phyloP scores from a whole-genome alignment of 53 echinoderm and acorn worm genomes.

The Apostichopus leukothele region DNA sequence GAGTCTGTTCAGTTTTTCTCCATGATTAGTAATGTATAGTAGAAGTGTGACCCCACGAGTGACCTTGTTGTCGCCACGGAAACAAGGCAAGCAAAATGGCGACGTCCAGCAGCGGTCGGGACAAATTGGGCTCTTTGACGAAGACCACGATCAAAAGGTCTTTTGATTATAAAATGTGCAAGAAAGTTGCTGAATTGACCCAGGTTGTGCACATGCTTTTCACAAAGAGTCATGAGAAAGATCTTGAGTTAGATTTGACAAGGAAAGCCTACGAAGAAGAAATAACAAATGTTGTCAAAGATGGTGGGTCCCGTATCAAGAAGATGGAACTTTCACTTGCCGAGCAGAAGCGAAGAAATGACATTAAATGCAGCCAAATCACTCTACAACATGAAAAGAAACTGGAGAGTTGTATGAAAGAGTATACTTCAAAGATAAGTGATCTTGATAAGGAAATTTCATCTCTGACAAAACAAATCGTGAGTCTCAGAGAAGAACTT shows the following conservation, averaged over 20 bases:
- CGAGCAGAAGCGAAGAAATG: slow-evolving; percentile 60
- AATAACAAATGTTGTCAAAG: slow-evolving; percentile 64
- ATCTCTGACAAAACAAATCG: slow-evolving; percentile 49
- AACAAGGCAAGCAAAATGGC: slow-evolving; percentile 37
- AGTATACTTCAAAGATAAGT: slow-evolving; percentile 38
- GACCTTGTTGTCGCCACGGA: background rate
- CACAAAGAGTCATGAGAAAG: slow-evolving; percentile 88
- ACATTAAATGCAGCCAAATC: slow-evolving; percentile 15
- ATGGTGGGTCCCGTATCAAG: slow-evolving; percentile 66
- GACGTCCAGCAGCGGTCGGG: background rate
- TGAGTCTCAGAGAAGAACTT: slow-evolving; percentile 48
- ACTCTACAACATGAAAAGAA: slow-evolving; percentile 38
- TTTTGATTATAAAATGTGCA: slow-evolving; percentile 91
- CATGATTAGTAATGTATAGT: too few relatives aligned
- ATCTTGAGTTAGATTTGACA: slow-evolving; percentile 75
- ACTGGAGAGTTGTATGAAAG: slow-evolving; percentile 53
- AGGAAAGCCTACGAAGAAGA: slow-evolving; percentile 83
- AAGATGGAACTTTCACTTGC: slow-evolving; percentile 47
- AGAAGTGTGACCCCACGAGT: too few relatives aligned
- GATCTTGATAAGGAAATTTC: slow-evolving; percentile 32
- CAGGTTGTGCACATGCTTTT: slow-evolving; percentile 98
- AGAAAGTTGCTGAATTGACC: slow-evolving; percentile 93
- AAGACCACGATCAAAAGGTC: slow-evolving; percentile 54
- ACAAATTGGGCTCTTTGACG: background rate
- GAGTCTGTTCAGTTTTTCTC: too few relatives aligned